A percentile compares a stretch with the other conserved stretches of the same genome.
phyloP scores from a whole-genome alignment of 2,797 vertebrate species.

The Dipus sagitta region DNA sequence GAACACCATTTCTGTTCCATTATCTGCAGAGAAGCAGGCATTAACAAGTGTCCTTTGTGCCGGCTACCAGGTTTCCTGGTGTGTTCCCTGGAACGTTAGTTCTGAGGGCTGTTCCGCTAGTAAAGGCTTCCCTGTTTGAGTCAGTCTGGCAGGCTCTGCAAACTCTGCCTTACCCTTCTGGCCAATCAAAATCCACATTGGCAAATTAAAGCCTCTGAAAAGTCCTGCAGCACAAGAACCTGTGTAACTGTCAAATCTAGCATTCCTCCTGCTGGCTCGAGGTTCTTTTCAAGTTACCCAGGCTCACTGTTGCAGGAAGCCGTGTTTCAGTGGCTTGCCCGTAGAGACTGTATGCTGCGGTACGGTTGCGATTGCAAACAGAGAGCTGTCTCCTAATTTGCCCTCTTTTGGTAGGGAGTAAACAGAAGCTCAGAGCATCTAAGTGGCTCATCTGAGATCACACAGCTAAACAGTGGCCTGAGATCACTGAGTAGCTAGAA shows the following conservation, averaged over 20 bases:
- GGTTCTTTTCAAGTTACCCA: constrained; percentile 23
- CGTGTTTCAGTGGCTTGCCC: not conserved
- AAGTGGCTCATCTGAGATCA: constrained; percentile 30
- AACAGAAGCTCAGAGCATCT: constrained; percentile 52
- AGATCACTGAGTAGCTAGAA: not conserved
- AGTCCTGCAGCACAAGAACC: constrained; percentile 49
- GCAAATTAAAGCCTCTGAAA: constrained; percentile 65
- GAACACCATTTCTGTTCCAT: constrained; percentile 49
- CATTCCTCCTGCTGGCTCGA: not conserved
- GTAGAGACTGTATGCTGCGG: not conserved
- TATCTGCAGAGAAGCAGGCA: not conserved
- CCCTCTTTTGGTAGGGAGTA: constrained; percentile 38
- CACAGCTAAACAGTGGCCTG: not conserved
- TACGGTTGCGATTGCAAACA: too few relatives aligned
- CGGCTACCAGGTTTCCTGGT: constrained; percentile 14
- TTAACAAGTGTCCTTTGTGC: constrained; percentile 40
- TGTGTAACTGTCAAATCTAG: constrained; percentile 11
- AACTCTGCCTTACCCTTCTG: not conserved
- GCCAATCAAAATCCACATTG: not conserved
- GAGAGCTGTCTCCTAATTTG: constrained; percentile 18
- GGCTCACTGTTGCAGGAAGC: not conserved
- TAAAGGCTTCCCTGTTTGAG: constrained; percentile 42
- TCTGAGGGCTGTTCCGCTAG: constrained; percentile 47
- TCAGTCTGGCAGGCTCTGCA: constrained; percentile 51
- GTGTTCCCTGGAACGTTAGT: not conserved